Base-by-base conservation (phyloP, 2,113 vertebrate species). In the Grammomys dolichurus region DNA sequence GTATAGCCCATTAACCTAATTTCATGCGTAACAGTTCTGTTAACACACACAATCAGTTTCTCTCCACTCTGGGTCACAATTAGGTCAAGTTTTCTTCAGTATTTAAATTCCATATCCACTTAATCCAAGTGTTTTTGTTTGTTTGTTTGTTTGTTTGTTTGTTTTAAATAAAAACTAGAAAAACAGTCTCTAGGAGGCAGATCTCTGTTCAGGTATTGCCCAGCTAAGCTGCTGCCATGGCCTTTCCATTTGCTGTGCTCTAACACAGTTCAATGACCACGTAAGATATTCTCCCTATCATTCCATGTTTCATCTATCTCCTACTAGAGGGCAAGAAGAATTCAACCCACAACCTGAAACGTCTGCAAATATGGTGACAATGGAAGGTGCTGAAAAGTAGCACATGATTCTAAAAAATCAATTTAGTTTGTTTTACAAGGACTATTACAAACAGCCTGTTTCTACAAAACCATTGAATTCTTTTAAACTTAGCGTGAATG, bases 331-430 rank as follows among this genome's bases (percentile, higher is more conserved):
- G 12, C n/a, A 86, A 95, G n/a, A 58, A 36, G 51, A 77, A 75
- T 87, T 70, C 70, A 40, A 28, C 9, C 75, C 87, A 63, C 54
- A 82, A 70, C 93, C 78, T 43, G 80, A 90, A 91, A 87, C 1
- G 69, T 78, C 76, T 84, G 78, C 43, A n/a, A 69, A 94, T 82
- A 16, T n/a, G 16, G 77, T 40, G 7, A 67, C 67, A 56, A 90
- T 67, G 22, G 43, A 89, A 65, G 43, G 8, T 36, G 58, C 75
- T 88, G 40, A 48, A 72, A 67, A 67, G 60, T 51, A 73, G n/a
- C 91, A 91, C 67, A 26, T 43, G 3, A 46, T 77, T 67, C 65
- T 33, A 75, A 82, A 97, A 91, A 91, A 24, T 82, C 82, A 81
- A 43, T 11, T 43, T 28, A 54, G 46, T 43, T 13, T 60, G 33